Evolutionary conservation across 2,113 vertebrate genomes (phyloP), one percentile per base, ranked within the genome.

Genomic region (Laticauda laticaudata): DNA sequence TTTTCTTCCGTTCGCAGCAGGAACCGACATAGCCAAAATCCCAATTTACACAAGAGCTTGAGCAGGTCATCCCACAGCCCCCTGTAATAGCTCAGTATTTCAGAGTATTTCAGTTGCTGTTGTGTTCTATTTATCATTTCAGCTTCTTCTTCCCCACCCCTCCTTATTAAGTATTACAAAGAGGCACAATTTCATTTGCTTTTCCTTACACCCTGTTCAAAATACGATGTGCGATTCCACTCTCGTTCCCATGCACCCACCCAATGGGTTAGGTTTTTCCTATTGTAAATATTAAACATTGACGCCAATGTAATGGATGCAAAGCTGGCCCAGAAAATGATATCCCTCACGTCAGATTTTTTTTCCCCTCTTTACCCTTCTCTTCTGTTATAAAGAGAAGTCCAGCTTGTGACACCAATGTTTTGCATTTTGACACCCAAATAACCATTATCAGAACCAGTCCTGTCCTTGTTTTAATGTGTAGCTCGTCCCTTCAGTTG

Each of bases 1-100:
- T 99, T 99, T 95, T 99, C 99, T 3, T 99, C 99, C 0, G 99
- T 99, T 21, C 98, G 99, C 87, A 99, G 99, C 95, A 98, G 99
- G 85, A 99, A 99, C 96, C 95, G 99, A 69, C 99, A 99, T 97
- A 99, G 99, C 96, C 99, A 99, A 97, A 99, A 99, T 95, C 99
- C 99, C 21, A 99, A 99, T 96, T 98, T 99, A 94, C 99, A 99
- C 97, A 98, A 98, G 95, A 99, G 99, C 96, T 98, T 99, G 86
- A 94, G 97, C 26, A 94, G 97, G 18, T 97, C 97, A 23, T 96
- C 97, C 21, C 75, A 94, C 54, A 96, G 86, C 93, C 96, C 97
- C 88, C 96, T 97, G 92, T 98, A 94, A 96, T 89, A 48, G 92
- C 95, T 91, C 64, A 88, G 92, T 92, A 93, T 92, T 96, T 93